A percentile compares a stretch with the other conserved stretches of the same genome.
These are phyloP conservation scores for Apoda limacodes DNA, from an alignment of 2,888 invertebrate species.

Conservation along the genomic window DNA sequence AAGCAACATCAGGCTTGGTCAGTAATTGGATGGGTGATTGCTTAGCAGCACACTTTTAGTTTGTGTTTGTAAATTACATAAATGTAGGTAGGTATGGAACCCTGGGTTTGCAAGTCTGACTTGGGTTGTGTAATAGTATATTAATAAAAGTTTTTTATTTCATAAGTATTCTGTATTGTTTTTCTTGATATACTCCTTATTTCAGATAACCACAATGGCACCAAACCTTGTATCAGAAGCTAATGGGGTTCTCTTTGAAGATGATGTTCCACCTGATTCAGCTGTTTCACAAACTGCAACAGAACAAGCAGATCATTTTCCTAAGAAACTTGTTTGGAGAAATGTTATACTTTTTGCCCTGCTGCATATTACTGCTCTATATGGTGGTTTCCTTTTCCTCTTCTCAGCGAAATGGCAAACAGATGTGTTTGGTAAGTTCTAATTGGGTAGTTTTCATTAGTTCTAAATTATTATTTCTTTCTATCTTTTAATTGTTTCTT, in stretches of 20 bases:
- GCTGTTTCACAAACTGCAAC: constrained; percentile 44
- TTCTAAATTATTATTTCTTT: not conserved
- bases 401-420: constrained; percentile 82
- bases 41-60: too few relatives aligned
- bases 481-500: constrained; percentile 1
- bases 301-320: constrained; percentile 66
- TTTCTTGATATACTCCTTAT: too few relatives aligned
- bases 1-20: too few relatives aligned
- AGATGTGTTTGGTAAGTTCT: constrained; percentile 75
- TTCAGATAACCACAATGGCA: constrained; percentile 49
- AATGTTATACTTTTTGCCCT: constrained; percentile 84
- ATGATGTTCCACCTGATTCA: constrained; percentile 54
- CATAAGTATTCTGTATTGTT: too few relatives aligned
- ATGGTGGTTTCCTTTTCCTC: constrained; percentile 79
- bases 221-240: constrained; percentile 46
- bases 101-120: too few relatives aligned
- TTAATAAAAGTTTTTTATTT: too few relatives aligned
- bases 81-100: too few relatives aligned
- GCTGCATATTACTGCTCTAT: constrained; percentile 80
- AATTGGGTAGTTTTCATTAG: not conserved
- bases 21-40: too few relatives aligned
- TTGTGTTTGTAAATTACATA: too few relatives aligned
- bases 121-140: too few relatives aligned
- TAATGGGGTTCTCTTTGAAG: constrained; percentile 60
- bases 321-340: constrained; percentile 80